A percentile compares a stretch with the other conserved stretches of the same genome.
Conservation (phyloP, 2,888 invertebrate genomes). For the Hanleya hanleyi region DNA sequence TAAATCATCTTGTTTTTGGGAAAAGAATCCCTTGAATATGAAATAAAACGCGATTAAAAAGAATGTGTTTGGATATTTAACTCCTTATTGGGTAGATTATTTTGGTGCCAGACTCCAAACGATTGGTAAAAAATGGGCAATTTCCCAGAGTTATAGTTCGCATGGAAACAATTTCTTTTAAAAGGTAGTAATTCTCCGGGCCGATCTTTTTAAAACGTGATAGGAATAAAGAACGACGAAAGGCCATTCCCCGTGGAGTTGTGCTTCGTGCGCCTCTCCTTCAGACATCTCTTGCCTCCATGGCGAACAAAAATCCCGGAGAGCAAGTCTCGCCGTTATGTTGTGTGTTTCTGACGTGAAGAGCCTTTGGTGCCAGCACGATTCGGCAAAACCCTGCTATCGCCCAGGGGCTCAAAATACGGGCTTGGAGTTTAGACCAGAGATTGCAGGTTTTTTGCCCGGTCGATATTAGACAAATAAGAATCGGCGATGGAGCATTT, state of each 20-base stretch:
- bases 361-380: neutral
- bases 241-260: neutral
- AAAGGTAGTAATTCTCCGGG: conserved; percentile 1
- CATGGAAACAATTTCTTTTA: conserved; percentile 1
- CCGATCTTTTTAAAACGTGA: neutral
- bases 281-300: neutral
- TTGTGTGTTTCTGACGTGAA: neutral
- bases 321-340: neutral
- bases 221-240: neutral
- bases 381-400: neutral
- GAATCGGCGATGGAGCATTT: neutral
- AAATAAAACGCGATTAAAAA: too few species aligned
- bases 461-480: neutral
- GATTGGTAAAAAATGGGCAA: too few species aligned
- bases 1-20: too few species aligned
- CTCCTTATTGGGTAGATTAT: too few species aligned
- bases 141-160: too few species aligned
- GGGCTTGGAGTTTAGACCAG: too few species aligned
- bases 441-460: too few species aligned
- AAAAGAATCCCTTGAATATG: too few species aligned
- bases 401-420: neutral
- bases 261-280: neutral
- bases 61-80: too few species aligned
- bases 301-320: neutral
- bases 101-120: too few species aligned